Conservation (phyloP, 2,888 invertebrate genomes). For the Sialis lutaria region DNA sequence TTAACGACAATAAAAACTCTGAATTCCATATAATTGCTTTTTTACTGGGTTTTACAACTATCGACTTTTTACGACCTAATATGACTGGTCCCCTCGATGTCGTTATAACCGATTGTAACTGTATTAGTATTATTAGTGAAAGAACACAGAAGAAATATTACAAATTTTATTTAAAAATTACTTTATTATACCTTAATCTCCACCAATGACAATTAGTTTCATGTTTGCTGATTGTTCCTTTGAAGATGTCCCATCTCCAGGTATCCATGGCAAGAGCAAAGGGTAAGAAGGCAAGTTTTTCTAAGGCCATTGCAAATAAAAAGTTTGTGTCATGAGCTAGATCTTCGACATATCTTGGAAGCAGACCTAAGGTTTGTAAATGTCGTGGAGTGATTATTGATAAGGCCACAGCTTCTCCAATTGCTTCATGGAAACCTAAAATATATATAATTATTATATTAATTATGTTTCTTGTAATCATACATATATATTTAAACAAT, state of each 20-base stretch:
- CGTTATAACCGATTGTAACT: too few relatives aligned
- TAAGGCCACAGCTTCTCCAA: conserved; percentile 76
- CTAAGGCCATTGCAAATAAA: conserved; percentile 68
- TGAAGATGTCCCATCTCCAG: conserved; percentile 78
- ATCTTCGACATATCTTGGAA: conserved; percentile 66
- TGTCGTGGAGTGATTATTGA: conserved; percentile 75
- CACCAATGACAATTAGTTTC: conserved; percentile 82
- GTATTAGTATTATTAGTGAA: too few relatives aligned
- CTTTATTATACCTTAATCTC: conserved; percentile 44
- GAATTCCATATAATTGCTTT: too few relatives aligned
- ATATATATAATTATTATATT: conserved; percentile 9
- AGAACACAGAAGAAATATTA: too few relatives aligned
- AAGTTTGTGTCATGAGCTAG: conserved; percentile 71
- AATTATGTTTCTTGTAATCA: background rate
- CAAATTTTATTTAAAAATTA: too few relatives aligned
- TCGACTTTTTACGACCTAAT: too few relatives aligned
- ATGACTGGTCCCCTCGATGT: too few relatives aligned
- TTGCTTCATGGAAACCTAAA: conserved; percentile 79
- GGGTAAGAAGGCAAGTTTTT: conserved; percentile 70
- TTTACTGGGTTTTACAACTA: too few relatives aligned
- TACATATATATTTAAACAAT: too few relatives aligned
- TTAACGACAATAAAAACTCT: too few relatives aligned
- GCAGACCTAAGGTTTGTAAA: conserved; percentile 63
- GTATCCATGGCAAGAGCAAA: conserved; percentile 70
- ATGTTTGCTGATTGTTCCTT: conserved; percentile 50